Conservation (phyloP, 2,797 vertebrate genomes). For the Oryzias sinensis region DNA sequence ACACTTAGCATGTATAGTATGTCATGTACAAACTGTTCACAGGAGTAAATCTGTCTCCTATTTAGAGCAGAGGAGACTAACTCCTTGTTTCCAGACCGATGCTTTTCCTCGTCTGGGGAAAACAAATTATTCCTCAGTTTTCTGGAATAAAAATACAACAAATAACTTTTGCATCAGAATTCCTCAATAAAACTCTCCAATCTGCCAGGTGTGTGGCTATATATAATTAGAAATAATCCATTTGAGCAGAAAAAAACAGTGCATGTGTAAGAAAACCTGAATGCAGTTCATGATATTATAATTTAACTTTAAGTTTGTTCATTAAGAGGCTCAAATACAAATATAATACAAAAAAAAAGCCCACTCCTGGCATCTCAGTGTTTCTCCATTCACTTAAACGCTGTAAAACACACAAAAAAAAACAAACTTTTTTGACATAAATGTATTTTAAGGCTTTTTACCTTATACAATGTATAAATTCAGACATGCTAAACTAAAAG, state of each 20-base stretch:
- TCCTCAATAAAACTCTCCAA: slow-evolving; percentile 23
- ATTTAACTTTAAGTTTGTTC: slow-evolving; percentile 27
- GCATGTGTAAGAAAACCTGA: slow-evolving; percentile 12
- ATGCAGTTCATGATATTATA: slow-evolving; percentile 8
- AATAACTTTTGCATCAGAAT: slow-evolving; percentile 26
- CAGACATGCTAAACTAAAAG: slow-evolving; percentile 91
- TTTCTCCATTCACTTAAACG: slow-evolving; percentile 39
- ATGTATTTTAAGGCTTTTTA: slow-evolving; percentile 81
- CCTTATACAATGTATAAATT: slow-evolving; percentile 94
- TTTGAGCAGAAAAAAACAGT: slow-evolving; percentile 11
- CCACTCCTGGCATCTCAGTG: slow-evolving; percentile 28
- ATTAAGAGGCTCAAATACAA: slow-evolving; percentile 32
- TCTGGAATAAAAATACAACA: slow-evolving; percentile 59
- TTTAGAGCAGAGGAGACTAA: too few species aligned
- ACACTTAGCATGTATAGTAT: slow-evolving; percentile 87
- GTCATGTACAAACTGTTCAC: slow-evolving; percentile 83
- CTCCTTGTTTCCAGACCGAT: too few species aligned
- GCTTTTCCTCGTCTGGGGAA: slow-evolving; percentile 25
- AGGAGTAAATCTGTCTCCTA: too few species aligned
- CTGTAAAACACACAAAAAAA: slow-evolving; percentile 63
- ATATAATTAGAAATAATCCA: slow-evolving; percentile 31
- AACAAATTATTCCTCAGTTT: slow-evolving; percentile 24
- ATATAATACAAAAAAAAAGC: slow-evolving; percentile 36
- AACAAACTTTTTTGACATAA: slow-evolving; percentile 73
- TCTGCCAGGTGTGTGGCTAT: slow-evolving; percentile 54